Base-by-base conservation (phyloP, 2,113 vertebrate species). In the Pithys albifrons region DNA sequence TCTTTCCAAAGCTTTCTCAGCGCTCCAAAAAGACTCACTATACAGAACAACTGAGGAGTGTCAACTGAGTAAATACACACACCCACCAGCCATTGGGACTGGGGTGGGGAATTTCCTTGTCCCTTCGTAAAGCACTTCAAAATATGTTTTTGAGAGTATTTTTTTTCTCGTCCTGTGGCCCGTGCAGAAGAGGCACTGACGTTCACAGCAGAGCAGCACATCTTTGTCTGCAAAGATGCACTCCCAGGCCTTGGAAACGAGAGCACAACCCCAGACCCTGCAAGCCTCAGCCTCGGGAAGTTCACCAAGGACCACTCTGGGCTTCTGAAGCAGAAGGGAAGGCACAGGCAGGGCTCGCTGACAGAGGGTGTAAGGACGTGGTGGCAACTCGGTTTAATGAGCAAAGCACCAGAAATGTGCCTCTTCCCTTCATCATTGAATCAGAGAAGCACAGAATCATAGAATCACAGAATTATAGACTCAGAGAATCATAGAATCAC, bases 261-360 rank as follows among this genome's bases (percentile, higher is more conserved):
- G 57, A 9, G 7, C 41, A 2, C 39, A 41, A 2, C 46, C 23
- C 4, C 55, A 7, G n/a, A 10, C 5, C 7, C 1, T 2, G 16
- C 15, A 3, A 4, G 3, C 12, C 52, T 55, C 39, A 0, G 2
- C 25, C 0, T 14, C 2, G 12, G 17, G 7, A 31, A n/a, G 1
- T 20, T 3, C 18, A 52, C 15, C n/a, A 7, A 54, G n/a, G n/a
- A 8, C 28, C 41, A 3, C 17, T 22, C n/a, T 41, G 13, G 9
- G 22, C 2, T 1, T 55, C 55, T 57, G 19, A 49, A 85, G 19
- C 6, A 4, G 48, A n/a, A 13, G 7, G 35, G 10, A 67, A 74
- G 18, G 29, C 10, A 29, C 0, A 5, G 15, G 29, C 33, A 62
- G 6, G 33, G 45, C 17, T 39, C 55, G 7, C 0, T 8, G 15